phyloP scores from a whole-genome alignment of 92 coral and sea anemone genomes.

The Bergia puertoricense region DNA sequence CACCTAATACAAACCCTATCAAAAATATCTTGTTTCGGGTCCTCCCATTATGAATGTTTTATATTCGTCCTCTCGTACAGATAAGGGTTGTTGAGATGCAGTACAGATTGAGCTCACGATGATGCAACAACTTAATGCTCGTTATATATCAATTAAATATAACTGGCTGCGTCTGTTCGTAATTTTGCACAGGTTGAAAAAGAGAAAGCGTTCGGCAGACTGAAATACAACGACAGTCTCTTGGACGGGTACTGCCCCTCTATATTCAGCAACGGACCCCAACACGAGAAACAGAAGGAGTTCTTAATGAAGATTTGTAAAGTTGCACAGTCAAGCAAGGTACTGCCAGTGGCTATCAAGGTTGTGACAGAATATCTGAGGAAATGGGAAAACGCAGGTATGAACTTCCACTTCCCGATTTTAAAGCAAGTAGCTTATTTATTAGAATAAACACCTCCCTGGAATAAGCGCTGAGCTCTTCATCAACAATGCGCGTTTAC shows the following conservation, averaged over 20 bases:
- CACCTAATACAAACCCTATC: too few relatives aligned
- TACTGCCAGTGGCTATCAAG: slow-evolving; percentile 53
- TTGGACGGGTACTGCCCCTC: slow-evolving; percentile 76
- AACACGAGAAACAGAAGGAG: slow-evolving; percentile 77
- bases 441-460: neutral
- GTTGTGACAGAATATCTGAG: slow-evolving; percentile 59
- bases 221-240: slow-evolving; percentile 61
- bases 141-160: too few relatives aligned
- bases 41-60: too few relatives aligned
- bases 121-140: too few relatives aligned
- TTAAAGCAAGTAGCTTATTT: neutral
- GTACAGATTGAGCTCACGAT: too few relatives aligned
- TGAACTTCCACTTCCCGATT: neutral
- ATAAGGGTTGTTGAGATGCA: too few relatives aligned
- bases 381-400: slow-evolving; percentile 80
- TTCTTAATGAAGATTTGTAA: slow-evolving; percentile 73
- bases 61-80: too few relatives aligned
- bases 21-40: too few relatives aligned
- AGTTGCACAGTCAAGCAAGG: slow-evolving; percentile 65
- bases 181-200: slow-evolving; percentile 58
- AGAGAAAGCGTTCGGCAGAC: slow-evolving; percentile 83
- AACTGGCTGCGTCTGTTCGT: neutral
- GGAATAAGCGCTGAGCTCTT: too few relatives aligned
- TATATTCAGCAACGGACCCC: slow-evolving; percentile 70
- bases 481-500: too few relatives aligned